Evolutionary conservation across 2,113 vertebrate species (phyloP).

Genomic region (Phylloscopus trochiloides): DNA sequence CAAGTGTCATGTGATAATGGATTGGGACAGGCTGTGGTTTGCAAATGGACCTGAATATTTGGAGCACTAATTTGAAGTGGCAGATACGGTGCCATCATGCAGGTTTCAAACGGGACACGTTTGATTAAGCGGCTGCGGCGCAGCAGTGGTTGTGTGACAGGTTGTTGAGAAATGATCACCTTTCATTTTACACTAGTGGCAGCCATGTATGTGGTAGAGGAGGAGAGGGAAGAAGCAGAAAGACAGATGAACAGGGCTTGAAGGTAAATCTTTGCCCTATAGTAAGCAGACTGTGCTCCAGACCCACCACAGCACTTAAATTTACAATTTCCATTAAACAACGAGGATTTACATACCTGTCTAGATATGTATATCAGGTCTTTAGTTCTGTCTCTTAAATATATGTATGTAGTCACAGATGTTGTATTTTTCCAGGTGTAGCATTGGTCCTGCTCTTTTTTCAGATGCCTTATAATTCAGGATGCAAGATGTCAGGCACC

Average conservation of each 20-base stretch:
- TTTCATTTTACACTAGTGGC: neutral
- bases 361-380: neutral
- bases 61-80: constrained; percentile 19
- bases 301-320: neutral
- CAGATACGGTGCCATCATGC: neutral
- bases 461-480: neutral
- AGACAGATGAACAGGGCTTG: neutral
- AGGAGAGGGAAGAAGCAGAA: neutral
- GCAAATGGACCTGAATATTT: constrained; percentile 35
- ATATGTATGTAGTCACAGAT: neutral
- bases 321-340: neutral
- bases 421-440: neutral
- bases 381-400: neutral
- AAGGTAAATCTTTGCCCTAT: neutral
- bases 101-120: neutral
- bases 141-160: neutral
- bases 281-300: neutral
- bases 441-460: neutral
- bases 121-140: neutral
- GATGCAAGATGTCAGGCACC: neutral
- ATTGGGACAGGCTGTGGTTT: constrained; percentile 32
- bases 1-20: constrained; percentile 55
- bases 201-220: neutral
- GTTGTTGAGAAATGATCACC: neutral
- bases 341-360: neutral